phyloP scores from a whole-genome alignment of 2,113 vertebrate genomes.

The Pseudopipra pipra region DNA sequence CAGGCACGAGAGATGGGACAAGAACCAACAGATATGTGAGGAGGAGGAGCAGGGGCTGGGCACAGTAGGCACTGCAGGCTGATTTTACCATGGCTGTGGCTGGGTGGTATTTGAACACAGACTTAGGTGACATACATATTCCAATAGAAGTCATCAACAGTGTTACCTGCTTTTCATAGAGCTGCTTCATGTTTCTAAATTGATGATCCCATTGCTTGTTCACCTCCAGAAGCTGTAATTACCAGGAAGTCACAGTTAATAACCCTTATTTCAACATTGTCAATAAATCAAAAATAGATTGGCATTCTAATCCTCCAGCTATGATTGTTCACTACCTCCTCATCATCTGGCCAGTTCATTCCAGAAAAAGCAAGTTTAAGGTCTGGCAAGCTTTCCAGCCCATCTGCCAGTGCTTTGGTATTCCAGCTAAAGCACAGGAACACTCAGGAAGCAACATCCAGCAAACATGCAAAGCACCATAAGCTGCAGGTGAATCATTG shows the following conservation, averaged over 20 bases:
- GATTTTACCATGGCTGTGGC: neutral
- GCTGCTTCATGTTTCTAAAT: conserved; percentile 74
- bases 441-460: neutral
- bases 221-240: conserved; percentile 78
- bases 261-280: neutral
- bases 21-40: neutral
- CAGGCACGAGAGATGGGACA: neutral
- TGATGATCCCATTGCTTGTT: conserved; percentile 79
- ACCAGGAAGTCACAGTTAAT: conserved; percentile 29
- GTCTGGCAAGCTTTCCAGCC: neutral
- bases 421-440: neutral
- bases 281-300: neutral
- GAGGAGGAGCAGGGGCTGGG: neutral
- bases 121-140: neutral
- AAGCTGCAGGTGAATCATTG: neutral
- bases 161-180: conserved; percentile 76
- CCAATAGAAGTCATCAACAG: neutral
- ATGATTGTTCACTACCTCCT: neutral
- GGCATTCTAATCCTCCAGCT: neutral
- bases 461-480: neutral
- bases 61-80: neutral
- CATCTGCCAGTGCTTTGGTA: neutral
- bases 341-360: neutral
- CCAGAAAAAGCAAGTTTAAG: neutral
- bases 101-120: neutral